Evolutionary conservation across 2,113 vertebrate genomes (phyloP), one percentile per base, ranked within the genome.

Genomic region (Lagenorhynchus albirostris): DNA sequence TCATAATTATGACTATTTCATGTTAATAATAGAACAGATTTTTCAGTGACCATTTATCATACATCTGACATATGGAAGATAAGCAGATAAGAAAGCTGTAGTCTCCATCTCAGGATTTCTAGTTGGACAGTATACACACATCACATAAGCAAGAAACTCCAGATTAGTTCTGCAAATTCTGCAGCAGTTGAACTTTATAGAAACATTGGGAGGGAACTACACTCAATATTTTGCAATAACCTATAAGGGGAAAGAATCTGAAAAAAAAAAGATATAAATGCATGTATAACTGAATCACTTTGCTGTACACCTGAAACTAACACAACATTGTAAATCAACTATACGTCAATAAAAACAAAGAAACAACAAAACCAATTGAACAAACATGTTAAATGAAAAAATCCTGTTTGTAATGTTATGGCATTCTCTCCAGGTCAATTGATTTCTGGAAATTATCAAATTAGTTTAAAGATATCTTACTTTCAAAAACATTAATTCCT

Each of bases 401-500:
- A 89, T 74, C 36, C 14, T 95, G 3, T 83, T 83, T 74, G 12
- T 21, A 0, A 93, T 92, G 44, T 77, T 96, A 31, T 33, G 1
- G 50, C 58, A 83, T 65, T 92, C 41, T 65, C 79, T 94, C 74
- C 31, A 62, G 89, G 87, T 92, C 83, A 67, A 97, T 83, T 97
- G 47, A 50, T 96, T 98, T 98, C 70, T 94, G 2, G 44, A 91
- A 63, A 21, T 93, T 98, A 73, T 89, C 86, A 91, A 10, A 94
- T 96, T 93, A 41, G 71, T 74, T 95, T 93, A 96, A 96, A 83
- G 58, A 47, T 80, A 95, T 96, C 98, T 98, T 98, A 47, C 63
- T 97, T 98, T 98, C 71, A 92, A 95, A 98, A 94, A 11, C n/a
- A 67, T 96, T 95, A 96, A 97, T 98, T 98, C 60, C 91, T 97